phyloP scores from a whole-genome alignment of 2,113 vertebrate species.

The Scomber scombrus region DNA sequence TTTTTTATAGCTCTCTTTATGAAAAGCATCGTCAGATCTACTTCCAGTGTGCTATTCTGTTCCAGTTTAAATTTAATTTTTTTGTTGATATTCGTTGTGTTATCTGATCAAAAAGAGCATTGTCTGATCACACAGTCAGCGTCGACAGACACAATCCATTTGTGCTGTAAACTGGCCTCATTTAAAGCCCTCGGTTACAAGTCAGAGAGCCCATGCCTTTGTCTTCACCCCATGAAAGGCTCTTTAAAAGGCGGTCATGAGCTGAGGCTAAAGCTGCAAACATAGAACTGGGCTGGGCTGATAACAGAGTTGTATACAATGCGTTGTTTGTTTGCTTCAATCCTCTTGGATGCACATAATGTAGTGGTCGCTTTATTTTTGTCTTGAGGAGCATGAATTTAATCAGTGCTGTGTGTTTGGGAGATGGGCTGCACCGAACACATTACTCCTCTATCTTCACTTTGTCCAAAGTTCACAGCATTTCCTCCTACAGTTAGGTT shows the following conservation, averaged over 20 bases:
- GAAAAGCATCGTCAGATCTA: background rate
- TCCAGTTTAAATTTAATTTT: slow-evolving; percentile 25
- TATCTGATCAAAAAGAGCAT: slow-evolving; percentile 33
- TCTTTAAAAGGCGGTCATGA: slow-evolving; percentile 64
- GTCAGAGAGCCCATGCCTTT: slow-evolving; percentile 51
- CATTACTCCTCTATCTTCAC: background rate
- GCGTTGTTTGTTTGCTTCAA: slow-evolving; percentile 53
- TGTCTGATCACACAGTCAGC: slow-evolving; percentile 28
- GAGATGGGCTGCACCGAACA: background rate
- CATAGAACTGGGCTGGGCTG: slow-evolving; percentile 69
- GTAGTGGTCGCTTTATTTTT: slow-evolving; percentile 48
- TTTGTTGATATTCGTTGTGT: background rate
- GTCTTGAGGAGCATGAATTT: slow-evolving; percentile 36
- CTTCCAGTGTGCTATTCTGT: slow-evolving; percentile 1
- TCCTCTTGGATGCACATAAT: slow-evolving; percentile 49
- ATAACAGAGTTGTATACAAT: slow-evolving; percentile 66
- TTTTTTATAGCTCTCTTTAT: slow-evolving; percentile 16
- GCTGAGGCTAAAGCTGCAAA: slow-evolving; percentile 67
- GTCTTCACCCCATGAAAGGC: slow-evolving; percentile 60
- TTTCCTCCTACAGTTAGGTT: background rate
- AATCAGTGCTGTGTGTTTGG: slow-evolving; percentile 29
- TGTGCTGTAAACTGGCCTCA: slow-evolving; percentile 59
- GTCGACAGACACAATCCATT: slow-evolving; percentile 40
- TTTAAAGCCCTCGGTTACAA: slow-evolving; percentile 67
- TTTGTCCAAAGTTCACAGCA: background rate